Evolutionary conservation across 2,888 invertebrate genomes (phyloP).

Genomic region (Drosophila demipolita): DNA sequence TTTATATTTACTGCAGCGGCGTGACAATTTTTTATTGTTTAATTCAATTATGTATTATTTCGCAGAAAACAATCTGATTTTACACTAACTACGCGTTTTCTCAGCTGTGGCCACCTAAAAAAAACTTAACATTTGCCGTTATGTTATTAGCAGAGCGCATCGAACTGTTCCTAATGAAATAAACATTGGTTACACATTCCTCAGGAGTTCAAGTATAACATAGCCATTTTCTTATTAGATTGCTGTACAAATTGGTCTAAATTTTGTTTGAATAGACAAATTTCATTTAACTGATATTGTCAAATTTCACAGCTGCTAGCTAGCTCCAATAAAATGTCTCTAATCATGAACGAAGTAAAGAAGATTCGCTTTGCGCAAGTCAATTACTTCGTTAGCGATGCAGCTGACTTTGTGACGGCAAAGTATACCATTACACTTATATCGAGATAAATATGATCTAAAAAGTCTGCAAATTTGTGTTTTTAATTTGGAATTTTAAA

Average conservation of each 20-base stretch:
- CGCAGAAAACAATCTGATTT: slow-evolving; percentile 31
- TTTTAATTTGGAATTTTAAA: neutral
- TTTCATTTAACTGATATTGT: neutral
- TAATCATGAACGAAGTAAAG: neutral
- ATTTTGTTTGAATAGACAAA: neutral
- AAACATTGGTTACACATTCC: neutral
- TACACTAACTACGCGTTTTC: slow-evolving; percentile 22
- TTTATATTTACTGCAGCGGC: slow-evolving; percentile 37
- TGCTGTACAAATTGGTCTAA: neutral
- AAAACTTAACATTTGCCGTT: slow-evolving; percentile 2
- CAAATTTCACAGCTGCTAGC: neutral
- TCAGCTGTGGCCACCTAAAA: slow-evolving; percentile 26
- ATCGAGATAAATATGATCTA: neutral
- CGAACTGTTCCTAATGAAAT: neutral
- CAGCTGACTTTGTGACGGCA: neutral
- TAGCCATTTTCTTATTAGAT: no score
- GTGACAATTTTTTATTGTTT: slow-evolving; percentile 36
- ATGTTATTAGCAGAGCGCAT: slow-evolving; percentile 17
- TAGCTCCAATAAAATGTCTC: neutral
- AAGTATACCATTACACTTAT: neutral
- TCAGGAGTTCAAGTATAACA: neutral
- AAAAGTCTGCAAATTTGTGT: neutral
- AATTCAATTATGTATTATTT: slow-evolving; percentile 70
- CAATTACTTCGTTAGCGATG: neutral
- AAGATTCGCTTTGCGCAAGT: neutral